Percentiles rank a stretch among this genome's conserved stretches.
These are phyloP conservation scores for Linepithema humile DNA, from an alignment of 1,140 invertebrate genomes.

Conservation along the genomic window DNA sequence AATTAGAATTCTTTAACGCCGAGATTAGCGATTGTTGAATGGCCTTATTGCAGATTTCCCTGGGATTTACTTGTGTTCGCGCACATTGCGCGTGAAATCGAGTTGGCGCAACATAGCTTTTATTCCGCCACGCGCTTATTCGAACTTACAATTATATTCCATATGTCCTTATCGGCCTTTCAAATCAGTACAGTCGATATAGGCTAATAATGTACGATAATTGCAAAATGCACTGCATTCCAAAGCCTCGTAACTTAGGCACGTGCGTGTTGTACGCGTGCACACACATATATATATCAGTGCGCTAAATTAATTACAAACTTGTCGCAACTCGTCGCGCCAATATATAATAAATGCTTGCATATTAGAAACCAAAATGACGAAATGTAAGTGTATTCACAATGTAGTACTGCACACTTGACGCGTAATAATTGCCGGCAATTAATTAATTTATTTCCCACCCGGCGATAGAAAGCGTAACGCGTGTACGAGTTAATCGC, in stretches of 20 bases:
- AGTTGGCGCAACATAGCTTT: slow-evolving; percentile 69
- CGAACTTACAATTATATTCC: slow-evolving; percentile 82
- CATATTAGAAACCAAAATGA: slow-evolving; percentile 4
- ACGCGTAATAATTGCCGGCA: background rate
- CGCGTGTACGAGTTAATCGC: slow-evolving; percentile 18
- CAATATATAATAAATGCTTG: background rate
- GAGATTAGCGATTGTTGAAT: background rate
- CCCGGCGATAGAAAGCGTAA: slow-evolving; percentile 27
- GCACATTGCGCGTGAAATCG: slow-evolving; percentile 56
- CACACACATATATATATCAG: background rate
- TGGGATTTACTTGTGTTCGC: background rate
- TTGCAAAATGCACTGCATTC: slow-evolving; percentile 80
- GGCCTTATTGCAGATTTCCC: slow-evolving; percentile 18
- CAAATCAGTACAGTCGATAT: slow-evolving; percentile 75
- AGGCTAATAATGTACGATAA: slow-evolving; percentile 76
- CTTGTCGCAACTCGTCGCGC: slow-evolving; percentile 64
- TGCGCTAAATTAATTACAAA: slow-evolving; percentile 73
- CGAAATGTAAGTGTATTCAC: background rate
- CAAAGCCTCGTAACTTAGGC: slow-evolving; percentile 24
- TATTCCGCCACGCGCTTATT: slow-evolving; percentile 73
- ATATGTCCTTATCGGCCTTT: slow-evolving; percentile 81
- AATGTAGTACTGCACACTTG: background rate
- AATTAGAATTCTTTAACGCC: background rate
- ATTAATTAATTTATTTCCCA: slow-evolving; percentile 32
- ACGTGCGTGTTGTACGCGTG: slow-evolving; percentile 6